Base-by-base conservation (phyloP, 2,113 vertebrate species). In the Brienomyrus longianalis region DNA sequence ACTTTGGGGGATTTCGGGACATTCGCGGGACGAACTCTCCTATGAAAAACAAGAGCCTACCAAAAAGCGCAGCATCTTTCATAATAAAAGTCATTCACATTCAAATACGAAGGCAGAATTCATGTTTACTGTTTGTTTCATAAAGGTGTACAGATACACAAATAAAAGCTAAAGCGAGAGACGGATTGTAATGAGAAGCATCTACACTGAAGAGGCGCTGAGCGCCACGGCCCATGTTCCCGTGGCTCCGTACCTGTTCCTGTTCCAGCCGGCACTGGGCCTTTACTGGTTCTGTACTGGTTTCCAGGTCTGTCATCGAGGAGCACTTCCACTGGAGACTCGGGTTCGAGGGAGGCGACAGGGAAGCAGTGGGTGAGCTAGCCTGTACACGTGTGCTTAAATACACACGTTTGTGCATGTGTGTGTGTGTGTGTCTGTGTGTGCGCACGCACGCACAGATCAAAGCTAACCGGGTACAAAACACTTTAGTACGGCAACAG, bases 91-190 rank as follows among this genome's bases (percentile, higher is more conserved):
- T 56, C 10, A 89, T 54, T 89, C 88, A 89, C 88, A 89, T 89
- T 89, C n/a, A 52, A 83, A 83, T 88, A 83, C 70, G 54, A 89
- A 89, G 70, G 88, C 74, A 83, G 77, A 89, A 89, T 52, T 80
- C 59, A 83, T 80, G 70, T 89, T 89, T 89, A 89, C 88, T 89
- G 88, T 83, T 77, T 45, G 43, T 74, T 80, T 89, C 35, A 56
- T 83, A 89, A 89, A 83, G 74, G 50, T 89, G 77, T 83, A 89
- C 88, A 89, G 88, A 54, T 89, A 83, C 70, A 89, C 74, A 45
- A 89, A 88, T 88, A 83, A 89, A 89, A 45, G 31, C 48, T 51
- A 21, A 31, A 43, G 51, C 88, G 51, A 80, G 74, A 89, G 48
- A 83, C 70, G 27, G 88, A 83, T 83, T 83, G 88, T 89, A 52